Base-by-base conservation (phyloP, 2,888 invertebrate species). In the Auanema sp. region DNA sequence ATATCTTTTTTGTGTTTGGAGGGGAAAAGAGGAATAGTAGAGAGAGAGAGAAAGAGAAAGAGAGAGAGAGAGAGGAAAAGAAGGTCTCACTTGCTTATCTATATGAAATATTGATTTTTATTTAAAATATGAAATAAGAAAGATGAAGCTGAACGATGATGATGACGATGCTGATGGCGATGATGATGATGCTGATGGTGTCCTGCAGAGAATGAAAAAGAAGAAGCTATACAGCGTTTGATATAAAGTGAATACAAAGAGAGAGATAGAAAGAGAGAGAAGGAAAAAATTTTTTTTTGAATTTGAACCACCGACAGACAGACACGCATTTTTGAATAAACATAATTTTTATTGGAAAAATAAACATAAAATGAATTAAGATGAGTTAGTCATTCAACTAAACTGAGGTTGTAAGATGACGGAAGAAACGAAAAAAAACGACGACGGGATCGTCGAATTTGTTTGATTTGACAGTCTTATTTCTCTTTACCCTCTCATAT, bases 341-440 rank as follows among this genome's bases (percentile, higher is more conserved):
- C 33, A 33, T 33, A 33, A 33, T 33, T 33, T 33, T 33, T 33
- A 33, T 33, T 33, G 33, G 33, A 33, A 33, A 21, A 21, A 47
- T 18, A 21, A 21, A 47, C 6, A 47, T 47, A 21, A 21, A 47
- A 21, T 47, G 47, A 47, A 21, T 18, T 21, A 21, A 21, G 47
- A 21, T 18, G 47, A 47, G 47, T 18, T 18, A 47, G 47, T 47
- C 21, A 21, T 18, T 16, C 47, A 21, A 21, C 47, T 47, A 47
- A 18, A 47, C 47, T 18, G 47, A 47, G 21, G 16, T 16, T 18
- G 47, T 18, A 47, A 47, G 21, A 21, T 18, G 47, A 47, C 21
- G 47, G 47, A 47, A 21, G 21, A 21, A n/a, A 47, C 16, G 47
- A 47, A 21, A 47, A 47, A 47, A 47, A 16, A 47, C 21, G 21